These are phyloP conservation scores for Oryzias curvinotus DNA, from an alignment of 2,113 vertebrate genomes.

Conservation along the genomic window DNA sequence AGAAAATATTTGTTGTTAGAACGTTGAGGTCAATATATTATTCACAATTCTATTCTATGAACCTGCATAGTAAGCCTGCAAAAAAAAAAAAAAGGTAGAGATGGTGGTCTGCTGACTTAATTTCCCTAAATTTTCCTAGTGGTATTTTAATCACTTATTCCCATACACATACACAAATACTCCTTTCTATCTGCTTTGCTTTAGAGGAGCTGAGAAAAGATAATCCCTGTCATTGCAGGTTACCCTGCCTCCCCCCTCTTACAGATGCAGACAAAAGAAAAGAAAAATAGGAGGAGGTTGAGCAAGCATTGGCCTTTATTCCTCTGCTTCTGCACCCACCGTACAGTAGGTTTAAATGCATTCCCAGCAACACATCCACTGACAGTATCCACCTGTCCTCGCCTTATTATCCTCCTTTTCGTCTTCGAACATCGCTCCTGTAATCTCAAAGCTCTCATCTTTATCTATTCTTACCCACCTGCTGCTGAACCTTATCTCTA, in stretches of 20 bases:
- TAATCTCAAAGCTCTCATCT: slow-evolving; percentile 17
- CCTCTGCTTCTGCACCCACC: slow-evolving; percentile 37
- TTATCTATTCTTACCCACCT: slow-evolving; percentile 14
- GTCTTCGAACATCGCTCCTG: slow-evolving; percentile 4
- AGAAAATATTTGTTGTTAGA: too few relatives aligned
- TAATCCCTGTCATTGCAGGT: slow-evolving; percentile 68
- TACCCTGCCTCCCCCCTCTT: slow-evolving; percentile 53
- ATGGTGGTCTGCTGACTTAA: slow-evolving; percentile 62
- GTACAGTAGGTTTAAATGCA: slow-evolving; percentile 14
- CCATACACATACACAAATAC: slow-evolving; percentile 20
- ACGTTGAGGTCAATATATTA: too few relatives aligned
- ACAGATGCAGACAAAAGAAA: slow-evolving; percentile 46
- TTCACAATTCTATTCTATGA: too few relatives aligned
- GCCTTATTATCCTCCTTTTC: slow-evolving; percentile 8
- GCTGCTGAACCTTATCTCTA: slow-evolving; percentile 18
- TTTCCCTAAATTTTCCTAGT: slow-evolving; percentile 52
- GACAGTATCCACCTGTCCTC: slow-evolving; percentile 18
- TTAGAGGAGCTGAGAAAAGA: slow-evolving; percentile 57
- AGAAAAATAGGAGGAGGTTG: slow-evolving; percentile 41
- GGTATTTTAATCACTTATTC: slow-evolving; percentile 61
- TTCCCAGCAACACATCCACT: slow-evolving; percentile 18
- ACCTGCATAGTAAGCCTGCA: slow-evolving; percentile 14
- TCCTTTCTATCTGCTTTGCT: slow-evolving; percentile 59
- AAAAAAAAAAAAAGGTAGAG: slow-evolving; percentile 58
- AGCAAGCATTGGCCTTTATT: slow-evolving; percentile 47